phyloP scores from a whole-genome alignment of 2,113 vertebrate genomes.

The Limnothrissa miodon region DNA sequence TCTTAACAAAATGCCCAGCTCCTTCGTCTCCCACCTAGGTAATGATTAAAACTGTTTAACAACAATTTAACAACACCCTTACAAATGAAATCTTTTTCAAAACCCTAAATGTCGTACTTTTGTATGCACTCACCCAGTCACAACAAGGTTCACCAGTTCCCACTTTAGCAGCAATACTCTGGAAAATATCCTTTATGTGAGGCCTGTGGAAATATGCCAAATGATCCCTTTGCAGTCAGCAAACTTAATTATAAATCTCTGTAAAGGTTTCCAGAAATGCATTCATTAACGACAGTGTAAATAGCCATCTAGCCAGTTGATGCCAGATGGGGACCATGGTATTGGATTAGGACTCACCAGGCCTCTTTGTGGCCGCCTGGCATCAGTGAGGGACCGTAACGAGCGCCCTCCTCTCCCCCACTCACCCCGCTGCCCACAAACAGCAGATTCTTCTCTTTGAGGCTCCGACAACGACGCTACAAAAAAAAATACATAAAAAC shows the following conservation, averaged over 20 bases:
- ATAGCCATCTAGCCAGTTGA: background rate
- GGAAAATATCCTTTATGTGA: conserved; percentile 94
- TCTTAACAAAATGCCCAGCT: conserved; percentile 96
- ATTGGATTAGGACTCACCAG: conserved; percentile 73
- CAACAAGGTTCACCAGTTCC: conserved; percentile 94
- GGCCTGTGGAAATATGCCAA: conserved; percentile 74
- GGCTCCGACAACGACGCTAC: conserved; percentile 86
- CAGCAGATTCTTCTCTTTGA: conserved; percentile 83
- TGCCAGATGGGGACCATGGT: background rate
- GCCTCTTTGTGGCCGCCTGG: conserved; percentile 93
- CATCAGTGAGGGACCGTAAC: conserved; percentile 94
- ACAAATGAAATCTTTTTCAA: background rate
- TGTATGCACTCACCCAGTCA: conserved; percentile 92
- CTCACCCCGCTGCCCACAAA: conserved; percentile 97
- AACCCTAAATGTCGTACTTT: no score
- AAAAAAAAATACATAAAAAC: conserved; percentile 29
- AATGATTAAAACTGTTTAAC: conserved; percentile 51
- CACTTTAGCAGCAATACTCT: conserved; percentile 94
- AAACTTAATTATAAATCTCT: background rate
- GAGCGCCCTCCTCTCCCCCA: conserved; percentile 94
- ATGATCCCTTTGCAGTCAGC: conserved; percentile 10
- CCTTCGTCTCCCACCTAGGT: conserved; percentile 94
- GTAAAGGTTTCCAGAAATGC: background rate
- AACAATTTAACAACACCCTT: background rate
- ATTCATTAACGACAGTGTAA: background rate